A percentile compares a stretch with the other conserved stretches of the same genome.
Evolutionary conservation across 2,888 invertebrate species (phyloP).

Genomic region (Erebia palarica): DNA sequence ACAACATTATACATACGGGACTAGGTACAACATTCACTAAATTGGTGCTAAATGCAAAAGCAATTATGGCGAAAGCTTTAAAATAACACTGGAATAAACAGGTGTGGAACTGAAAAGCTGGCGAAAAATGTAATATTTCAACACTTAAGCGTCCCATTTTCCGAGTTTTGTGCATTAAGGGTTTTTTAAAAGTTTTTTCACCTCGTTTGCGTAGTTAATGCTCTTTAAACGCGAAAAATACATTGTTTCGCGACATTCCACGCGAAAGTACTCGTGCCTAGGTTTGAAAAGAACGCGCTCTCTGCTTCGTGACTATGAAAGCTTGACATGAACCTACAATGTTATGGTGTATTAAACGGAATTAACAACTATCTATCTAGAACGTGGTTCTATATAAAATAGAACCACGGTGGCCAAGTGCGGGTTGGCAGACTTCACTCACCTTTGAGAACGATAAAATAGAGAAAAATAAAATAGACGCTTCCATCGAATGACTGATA

Average conservation of each 20-base stretch:
- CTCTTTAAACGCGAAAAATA: conserved; percentile 29
- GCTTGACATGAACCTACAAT: background rate
- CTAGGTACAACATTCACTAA: background rate
- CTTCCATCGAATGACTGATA: no score
- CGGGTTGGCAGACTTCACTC: no score
- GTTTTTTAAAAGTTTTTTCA: conserved; percentile 22
- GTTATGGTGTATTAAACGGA: background rate
- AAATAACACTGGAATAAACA: conserved; percentile 24
- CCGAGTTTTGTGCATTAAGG: conserved; percentile 29
- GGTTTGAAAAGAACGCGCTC: conserved; percentile 9
- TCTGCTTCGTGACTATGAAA: background rate
- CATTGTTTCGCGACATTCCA: conserved; percentile 24
- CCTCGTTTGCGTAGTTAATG: conserved; percentile 29
- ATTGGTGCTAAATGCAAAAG: conserved; percentile 19
- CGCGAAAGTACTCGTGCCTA: conserved; percentile 16
- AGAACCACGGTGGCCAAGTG: no score
- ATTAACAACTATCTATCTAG: no score
- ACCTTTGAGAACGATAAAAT: background rate
- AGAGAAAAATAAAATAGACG: no score
- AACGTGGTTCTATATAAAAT: no score
- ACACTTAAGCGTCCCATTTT: conserved; percentile 24
- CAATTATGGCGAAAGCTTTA: conserved; percentile 15
- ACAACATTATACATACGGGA: background rate
- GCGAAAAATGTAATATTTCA: conserved; percentile 23
- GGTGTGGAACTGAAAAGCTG: conserved; percentile 8